Conservation (phyloP, 2,888 invertebrate genomes). For the Camponotus fellah region DNA sequence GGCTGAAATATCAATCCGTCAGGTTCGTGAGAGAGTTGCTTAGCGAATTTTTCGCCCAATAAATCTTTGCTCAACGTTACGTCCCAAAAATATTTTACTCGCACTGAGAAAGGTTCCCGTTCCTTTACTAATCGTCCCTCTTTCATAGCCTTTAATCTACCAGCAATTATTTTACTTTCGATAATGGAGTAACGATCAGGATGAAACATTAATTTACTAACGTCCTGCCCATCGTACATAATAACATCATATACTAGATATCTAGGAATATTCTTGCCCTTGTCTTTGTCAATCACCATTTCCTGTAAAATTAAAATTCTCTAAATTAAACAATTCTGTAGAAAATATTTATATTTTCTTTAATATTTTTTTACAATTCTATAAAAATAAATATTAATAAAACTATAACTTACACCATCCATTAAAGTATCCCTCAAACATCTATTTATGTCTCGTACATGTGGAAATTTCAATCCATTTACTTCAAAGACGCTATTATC, state of each 20-base stretch:
- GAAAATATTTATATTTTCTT: neutral
- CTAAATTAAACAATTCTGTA: neutral
- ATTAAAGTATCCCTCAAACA: slow-evolving; percentile 94
- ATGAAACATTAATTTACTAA: slow-evolving; percentile 92
- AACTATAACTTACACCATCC: slow-evolving; percentile 92
- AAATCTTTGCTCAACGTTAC: slow-evolving; percentile 90
- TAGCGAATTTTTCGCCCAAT: slow-evolving; percentile 94
- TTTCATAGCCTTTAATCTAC: slow-evolving; percentile 92
- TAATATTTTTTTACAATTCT: neutral
- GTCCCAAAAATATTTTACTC: slow-evolving; percentile 97
- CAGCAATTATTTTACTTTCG: slow-evolving; percentile 90
- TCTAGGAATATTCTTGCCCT: slow-evolving; percentile 92
- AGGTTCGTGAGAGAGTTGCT: slow-evolving; percentile 95
- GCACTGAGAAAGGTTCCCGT: slow-evolving; percentile 95
- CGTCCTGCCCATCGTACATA: slow-evolving; percentile 92
- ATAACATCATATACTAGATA: slow-evolving; percentile 98
- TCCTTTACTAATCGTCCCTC: slow-evolving; percentile 91
- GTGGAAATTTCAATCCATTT: slow-evolving; percentile 92
- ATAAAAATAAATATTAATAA: neutral
- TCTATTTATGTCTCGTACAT: slow-evolving; percentile 90
- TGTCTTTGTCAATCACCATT: slow-evolving; percentile 97
- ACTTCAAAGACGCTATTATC: slow-evolving; percentile 97
- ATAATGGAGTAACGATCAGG: slow-evolving; percentile 93
- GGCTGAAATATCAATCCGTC: slow-evolving; percentile 99
- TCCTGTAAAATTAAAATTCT: slow-evolving; percentile 89